A percentile compares a stretch with the other conserved stretches of the same genome.
These are phyloP conservation scores for Lycorma delicatula DNA, from an alignment of 1,140 invertebrate species.

Conservation along the genomic window DNA sequence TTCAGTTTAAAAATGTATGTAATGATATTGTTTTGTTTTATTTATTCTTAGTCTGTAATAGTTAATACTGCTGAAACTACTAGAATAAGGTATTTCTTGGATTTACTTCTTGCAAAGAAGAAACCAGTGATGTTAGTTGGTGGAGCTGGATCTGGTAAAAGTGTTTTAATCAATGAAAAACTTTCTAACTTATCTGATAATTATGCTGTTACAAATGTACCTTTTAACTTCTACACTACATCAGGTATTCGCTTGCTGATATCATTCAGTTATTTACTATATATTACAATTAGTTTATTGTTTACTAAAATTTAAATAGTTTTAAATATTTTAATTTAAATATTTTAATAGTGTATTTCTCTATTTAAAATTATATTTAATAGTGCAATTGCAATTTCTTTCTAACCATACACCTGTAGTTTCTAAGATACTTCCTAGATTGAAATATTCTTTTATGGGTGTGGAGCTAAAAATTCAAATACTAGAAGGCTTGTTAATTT, in stretches of 20 bases:
- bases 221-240: slow-evolving; percentile 94
- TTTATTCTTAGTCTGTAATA: slow-evolving; percentile 52
- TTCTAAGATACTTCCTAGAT: too few species aligned
- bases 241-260: slow-evolving; percentile 52
- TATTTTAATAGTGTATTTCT: too few species aligned
- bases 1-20: not conserved
- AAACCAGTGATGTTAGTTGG: slow-evolving; percentile 89
- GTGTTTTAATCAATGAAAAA: slow-evolving; percentile 77
- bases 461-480: too few species aligned
- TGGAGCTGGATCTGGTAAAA: slow-evolving; percentile 77
- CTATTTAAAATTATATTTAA: too few species aligned
- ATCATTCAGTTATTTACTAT: not conserved
- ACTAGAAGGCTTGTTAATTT: too few species aligned
- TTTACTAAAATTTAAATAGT: not conserved
- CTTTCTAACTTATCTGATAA: slow-evolving; percentile 63
- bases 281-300: not conserved
- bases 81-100: slow-evolving; percentile 80
- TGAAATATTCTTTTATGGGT: too few species aligned
- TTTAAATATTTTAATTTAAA: too few species aligned
- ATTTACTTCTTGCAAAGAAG: slow-evolving; percentile 68
- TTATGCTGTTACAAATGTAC: slow-evolving; percentile 76
- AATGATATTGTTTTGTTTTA: slow-evolving; percentile 4
- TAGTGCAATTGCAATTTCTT: slow-evolving; percentile 3
- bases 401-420: too few species aligned
- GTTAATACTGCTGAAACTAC: slow-evolving; percentile 87